Conservation (phyloP, 1,140 invertebrate species). For the Dreissena rostriformis region DNA sequence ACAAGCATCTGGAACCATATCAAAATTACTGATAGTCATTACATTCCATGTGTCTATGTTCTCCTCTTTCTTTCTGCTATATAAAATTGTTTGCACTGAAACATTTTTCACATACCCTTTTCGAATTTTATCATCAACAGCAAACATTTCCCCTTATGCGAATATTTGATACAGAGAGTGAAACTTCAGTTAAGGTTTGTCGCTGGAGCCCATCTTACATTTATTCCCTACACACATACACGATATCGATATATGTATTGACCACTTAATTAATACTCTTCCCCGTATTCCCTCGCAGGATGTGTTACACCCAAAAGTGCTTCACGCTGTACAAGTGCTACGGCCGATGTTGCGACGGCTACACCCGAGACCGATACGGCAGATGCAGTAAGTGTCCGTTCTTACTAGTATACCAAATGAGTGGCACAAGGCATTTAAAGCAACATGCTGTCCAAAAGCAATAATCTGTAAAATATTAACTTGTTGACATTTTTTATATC, state of each 20-base stretch:
- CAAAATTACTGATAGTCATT: too few relatives aligned
- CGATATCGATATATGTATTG: too few relatives aligned
- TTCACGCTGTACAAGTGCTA: conserved; percentile 17
- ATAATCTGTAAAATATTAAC: too few relatives aligned
- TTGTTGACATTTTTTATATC: too few relatives aligned
- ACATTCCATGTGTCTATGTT: too few relatives aligned
- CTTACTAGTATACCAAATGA: background rate
- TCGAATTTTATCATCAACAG: background rate
- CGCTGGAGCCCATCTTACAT: background rate
- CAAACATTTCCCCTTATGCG: background rate
- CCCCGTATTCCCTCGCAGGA: background rate
- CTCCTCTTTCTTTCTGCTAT: too few relatives aligned
- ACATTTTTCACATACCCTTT: too few relatives aligned
- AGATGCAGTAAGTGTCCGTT: conserved; percentile 29
- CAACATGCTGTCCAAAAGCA: too few relatives aligned
- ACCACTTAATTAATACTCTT: background rate
- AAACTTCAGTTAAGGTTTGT: background rate
- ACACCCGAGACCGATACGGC: conserved; percentile 4
- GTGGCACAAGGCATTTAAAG: too few relatives aligned
- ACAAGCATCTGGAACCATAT: too few relatives aligned
- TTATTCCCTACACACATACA: background rate
- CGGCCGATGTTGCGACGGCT: conserved; percentile 18
- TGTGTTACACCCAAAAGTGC: background rate
- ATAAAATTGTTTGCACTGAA: too few relatives aligned
- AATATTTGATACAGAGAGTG: background rate